Evolutionary conservation across 2,888 invertebrate species (phyloP).

Genomic region (Willowsia nigromaculata): DNA sequence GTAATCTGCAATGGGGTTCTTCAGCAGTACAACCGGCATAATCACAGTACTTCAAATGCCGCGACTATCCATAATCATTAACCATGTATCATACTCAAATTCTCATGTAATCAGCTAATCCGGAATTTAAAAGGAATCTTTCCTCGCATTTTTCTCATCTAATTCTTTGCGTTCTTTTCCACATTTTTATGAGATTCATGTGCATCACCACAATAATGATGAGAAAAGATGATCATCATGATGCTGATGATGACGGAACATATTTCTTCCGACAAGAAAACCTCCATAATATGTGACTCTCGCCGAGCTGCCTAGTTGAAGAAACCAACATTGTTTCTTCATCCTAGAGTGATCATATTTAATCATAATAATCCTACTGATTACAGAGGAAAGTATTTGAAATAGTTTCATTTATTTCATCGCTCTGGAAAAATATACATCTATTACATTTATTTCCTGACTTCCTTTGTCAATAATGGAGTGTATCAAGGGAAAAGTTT

Average conservation of each 20-base stretch:
- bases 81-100: conserved; percentile 33
- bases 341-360: conserved; percentile 5
- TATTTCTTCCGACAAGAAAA: conserved; percentile 15
- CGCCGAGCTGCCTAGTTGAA: no score
- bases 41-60: background rate
- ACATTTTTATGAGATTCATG: conserved; percentile 58
- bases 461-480: no score
- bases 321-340: background rate
- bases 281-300: background rate
- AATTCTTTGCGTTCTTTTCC: conserved; percentile 52
- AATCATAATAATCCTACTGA: background rate
- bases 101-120: conserved; percentile 51
- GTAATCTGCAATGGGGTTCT: background rate
- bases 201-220: conserved; percentile 23
- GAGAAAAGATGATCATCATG: conserved; percentile 32
- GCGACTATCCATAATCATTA: background rate
- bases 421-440: conserved; percentile 25
- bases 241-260: conserved; percentile 49
- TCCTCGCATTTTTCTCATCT: conserved; percentile 48
- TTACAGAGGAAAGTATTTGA: background rate
- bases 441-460: no score
- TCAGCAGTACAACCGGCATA: background rate
- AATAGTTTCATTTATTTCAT: background rate
- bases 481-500: no score
- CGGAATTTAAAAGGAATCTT: conserved; percentile 47